Conservation (phyloP, 2,888 invertebrate species). For the Machimus atricapillus region DNA sequence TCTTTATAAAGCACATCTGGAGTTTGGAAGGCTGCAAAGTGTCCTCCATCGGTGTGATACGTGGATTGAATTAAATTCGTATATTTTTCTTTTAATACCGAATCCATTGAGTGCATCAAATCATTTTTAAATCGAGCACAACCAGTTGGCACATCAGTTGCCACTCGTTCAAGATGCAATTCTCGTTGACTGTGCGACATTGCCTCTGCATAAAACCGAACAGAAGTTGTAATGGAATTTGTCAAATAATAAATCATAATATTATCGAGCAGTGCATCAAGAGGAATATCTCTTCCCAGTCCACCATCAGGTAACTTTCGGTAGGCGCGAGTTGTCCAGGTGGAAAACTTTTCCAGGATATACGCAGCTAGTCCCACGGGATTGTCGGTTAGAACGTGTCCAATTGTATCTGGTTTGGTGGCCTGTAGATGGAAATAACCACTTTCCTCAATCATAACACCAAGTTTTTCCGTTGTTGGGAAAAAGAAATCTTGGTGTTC, state of each 20-base stretch:
- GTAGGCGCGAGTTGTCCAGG: slow-evolving; percentile 71
- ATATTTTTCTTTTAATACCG: slow-evolving; percentile 53
- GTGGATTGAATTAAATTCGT: slow-evolving; percentile 54
- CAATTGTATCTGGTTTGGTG: slow-evolving; percentile 84
- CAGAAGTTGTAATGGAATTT: slow-evolving; percentile 75
- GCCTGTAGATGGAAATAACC: slow-evolving; percentile 76
- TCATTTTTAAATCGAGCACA: slow-evolving; percentile 57
- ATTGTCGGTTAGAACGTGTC: slow-evolving; percentile 74
- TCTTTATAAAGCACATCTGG: slow-evolving; percentile 56
- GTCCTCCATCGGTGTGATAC: slow-evolving; percentile 56
- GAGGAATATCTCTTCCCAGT: slow-evolving; percentile 68
- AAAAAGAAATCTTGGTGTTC: slow-evolving; percentile 59
- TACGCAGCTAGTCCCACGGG: slow-evolving; percentile 83
- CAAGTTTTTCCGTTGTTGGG: slow-evolving; percentile 54
- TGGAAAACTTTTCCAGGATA: slow-evolving; percentile 83
- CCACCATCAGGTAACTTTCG: slow-evolving; percentile 70
- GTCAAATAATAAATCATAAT: slow-evolving; percentile 85
- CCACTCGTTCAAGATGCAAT: slow-evolving; percentile 57
- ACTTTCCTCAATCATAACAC: slow-evolving; percentile 55
- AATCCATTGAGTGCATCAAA: slow-evolving; percentile 51
- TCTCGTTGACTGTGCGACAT: slow-evolving; percentile 57
- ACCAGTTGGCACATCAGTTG: slow-evolving; percentile 53
- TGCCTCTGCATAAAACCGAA: slow-evolving; percentile 76
- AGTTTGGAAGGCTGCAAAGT: slow-evolving; percentile 58
- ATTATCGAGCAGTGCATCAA: slow-evolving; percentile 80